Conservation (phyloP, 2,113 vertebrate species). For the Thermophis baileyi region DNA sequence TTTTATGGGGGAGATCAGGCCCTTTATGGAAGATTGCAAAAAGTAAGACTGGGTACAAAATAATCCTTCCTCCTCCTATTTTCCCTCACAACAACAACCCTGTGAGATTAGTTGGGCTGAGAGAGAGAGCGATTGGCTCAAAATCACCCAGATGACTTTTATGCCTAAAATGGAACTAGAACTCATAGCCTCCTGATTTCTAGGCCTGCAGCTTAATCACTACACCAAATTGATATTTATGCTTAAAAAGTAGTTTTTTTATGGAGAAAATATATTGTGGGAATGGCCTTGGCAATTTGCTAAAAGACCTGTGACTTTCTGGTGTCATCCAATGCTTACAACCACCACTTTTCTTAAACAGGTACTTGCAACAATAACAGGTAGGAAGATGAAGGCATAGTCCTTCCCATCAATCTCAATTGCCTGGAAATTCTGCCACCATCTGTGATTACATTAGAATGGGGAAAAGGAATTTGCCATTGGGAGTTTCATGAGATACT, state of each 20-base stretch:
- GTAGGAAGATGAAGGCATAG: background rate
- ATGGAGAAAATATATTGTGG: background rate
- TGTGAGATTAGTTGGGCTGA: background rate
- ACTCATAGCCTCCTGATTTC: background rate
- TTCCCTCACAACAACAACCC: background rate
- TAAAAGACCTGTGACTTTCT: background rate
- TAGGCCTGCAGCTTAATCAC: background rate
- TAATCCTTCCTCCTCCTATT: background rate
- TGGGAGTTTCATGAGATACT: background rate
- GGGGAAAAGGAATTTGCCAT: background rate
- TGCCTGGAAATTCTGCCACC: background rate
- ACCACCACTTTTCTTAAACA: background rate
- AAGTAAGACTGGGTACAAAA: background rate
- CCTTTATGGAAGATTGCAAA: background rate
- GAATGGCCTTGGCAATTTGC: background rate
- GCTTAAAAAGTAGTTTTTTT: background rate
- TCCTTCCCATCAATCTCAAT: background rate
- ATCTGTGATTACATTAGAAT: background rate
- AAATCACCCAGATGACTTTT: background rate
- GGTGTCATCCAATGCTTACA: background rate
- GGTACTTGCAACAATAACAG: background rate
- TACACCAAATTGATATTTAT: background rate
- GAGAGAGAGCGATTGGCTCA: background rate
- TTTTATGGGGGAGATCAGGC: background rate
- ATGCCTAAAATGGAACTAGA: background rate